Base-by-base conservation (phyloP, 2,797 vertebrate species). In the Lithobates pipiens region DNA sequence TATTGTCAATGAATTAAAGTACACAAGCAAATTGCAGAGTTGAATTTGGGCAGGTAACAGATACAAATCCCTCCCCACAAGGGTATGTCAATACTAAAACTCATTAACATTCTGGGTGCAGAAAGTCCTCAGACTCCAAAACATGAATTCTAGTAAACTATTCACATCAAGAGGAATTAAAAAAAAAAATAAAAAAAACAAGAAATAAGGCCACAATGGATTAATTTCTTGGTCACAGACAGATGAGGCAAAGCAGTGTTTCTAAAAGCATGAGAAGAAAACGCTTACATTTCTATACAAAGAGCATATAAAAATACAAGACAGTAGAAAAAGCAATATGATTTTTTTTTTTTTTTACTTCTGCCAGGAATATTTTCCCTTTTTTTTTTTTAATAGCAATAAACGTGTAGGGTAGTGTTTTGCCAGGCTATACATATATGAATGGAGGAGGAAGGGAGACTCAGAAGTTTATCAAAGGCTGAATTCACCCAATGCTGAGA, bases 181-280 rank as follows among this genome's bases (percentile, higher is more conserved):
- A 63, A 63, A n/a, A 23, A 50, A 46, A 10, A 46, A 29, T 2
- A 44, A 89, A 91, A 81, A 69, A 88, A 90, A 88, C 88, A 87
- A 85, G 86, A 93, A 91, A 90, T 95, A 95, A 95, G 95, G 95
- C 95, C 94, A 95, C 95, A 89, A 91, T 89, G 93, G 94, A 91
- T 90, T 91, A 93, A 92, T 93, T 93, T 92, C 92, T 93, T 90
- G 88, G 92, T 92, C 93, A 91, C 89, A 85, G 90, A 89, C 73
- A 88, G 89, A 89, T 88, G 89, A 92, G 89, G 92, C 88, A 92
- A 93, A 93, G 92, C 90, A 90, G 90, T 88, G 34, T 82, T 76
- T 77, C 80, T 83, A 87, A 73, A 78, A 75, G 80, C 75, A 25
- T 72, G 88, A 74, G 25, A 82, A 83, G 15, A 69, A 68, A 85